Evolutionary conservation across 2,113 vertebrate genomes (phyloP), one percentile per base, ranked within the genome.

Genomic region (Aldabrachelys gigantea): DNA sequence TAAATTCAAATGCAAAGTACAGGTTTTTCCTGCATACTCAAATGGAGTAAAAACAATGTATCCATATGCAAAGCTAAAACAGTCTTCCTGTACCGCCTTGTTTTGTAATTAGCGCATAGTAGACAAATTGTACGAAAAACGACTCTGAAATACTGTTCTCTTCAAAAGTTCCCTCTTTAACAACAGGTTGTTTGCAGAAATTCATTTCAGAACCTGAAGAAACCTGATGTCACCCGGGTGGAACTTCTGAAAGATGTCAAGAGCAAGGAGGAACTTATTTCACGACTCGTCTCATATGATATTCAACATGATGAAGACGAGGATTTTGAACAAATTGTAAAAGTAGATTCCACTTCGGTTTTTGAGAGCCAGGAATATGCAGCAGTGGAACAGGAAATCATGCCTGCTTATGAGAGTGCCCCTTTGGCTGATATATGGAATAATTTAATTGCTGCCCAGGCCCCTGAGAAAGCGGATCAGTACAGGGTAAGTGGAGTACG

Each of bases 191-290:
- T 89, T 85, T 78, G 95, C 82, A 93, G 97, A 92, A 97, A 98
- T 94, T 98, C 97, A 65, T 98, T 98, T 88, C 90, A 84, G 72
- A 97, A 96, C 89, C 4, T 98, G 92, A 94, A 76, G 87, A 97
- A 96, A 29, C 97, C 97, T 76, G 97, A 97, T 81, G 93, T 98
- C 80, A 90, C 87, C 81, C 97, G 80, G 82, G 95, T 98, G 62
- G 97, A 97, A 41, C 96, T 98, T 91, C 88, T 98, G 85, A 97
- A 97, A 95, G 96, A 97, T 88, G 96, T 98, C 84, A 83, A 75
- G 14, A 92, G 2, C 82, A 96, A 94, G 90, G 91, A 92, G 50
- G 97, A 97, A 10, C 96, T 97, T 27, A 94, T 97, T 12, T 31
- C 96, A 59, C 88, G 96, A 3, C 89, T 97, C 75, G 95, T 98